phyloP scores from a whole-genome alignment of 2,888 invertebrate species.

The Lordiphosa fenestrarum region DNA sequence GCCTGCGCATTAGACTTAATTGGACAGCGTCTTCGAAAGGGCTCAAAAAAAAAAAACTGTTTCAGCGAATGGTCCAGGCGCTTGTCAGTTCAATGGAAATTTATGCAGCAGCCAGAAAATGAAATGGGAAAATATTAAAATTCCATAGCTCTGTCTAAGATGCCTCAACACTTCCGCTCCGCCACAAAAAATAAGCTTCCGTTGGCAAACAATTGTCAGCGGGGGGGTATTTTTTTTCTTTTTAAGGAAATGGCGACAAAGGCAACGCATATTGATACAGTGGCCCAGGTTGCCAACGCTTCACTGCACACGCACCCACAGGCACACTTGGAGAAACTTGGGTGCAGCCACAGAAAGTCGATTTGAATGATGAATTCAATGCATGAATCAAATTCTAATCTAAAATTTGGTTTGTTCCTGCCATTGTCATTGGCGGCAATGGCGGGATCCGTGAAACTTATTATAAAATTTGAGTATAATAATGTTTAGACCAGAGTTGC shows the following conservation, averaged over 20 bases:
- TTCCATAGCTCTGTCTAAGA: slow-evolving; percentile 21
- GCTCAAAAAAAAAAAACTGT: slow-evolving; percentile 15
- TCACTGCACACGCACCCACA: slow-evolving; percentile 41
- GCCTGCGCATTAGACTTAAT: slow-evolving; percentile 51
- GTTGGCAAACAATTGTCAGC: slow-evolving; percentile 65
- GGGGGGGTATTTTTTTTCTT: slow-evolving; percentile 3
- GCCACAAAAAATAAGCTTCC: slow-evolving; percentile 68
- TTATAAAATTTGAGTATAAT: no score
- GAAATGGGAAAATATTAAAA: slow-evolving; percentile 49
- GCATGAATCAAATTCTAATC: no score
- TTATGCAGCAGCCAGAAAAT: slow-evolving; percentile 43
- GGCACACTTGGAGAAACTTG: no score
- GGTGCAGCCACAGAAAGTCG: no score
- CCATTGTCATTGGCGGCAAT: no score
- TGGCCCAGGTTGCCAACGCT: slow-evolving; percentile 61
- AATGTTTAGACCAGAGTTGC: no score
- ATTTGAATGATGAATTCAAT: no score
- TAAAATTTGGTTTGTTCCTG: no score
- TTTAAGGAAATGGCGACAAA: slow-evolving; percentile 34
- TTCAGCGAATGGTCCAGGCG: slow-evolving; percentile 21
- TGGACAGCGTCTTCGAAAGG: slow-evolving; percentile 37
- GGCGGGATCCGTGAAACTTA: no score
- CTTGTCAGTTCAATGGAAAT: slow-evolving; percentile 55
- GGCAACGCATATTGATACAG: slow-evolving; percentile 68
- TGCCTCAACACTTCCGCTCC: slow-evolving; percentile 64